Base-by-base conservation (phyloP, 2,888 invertebrate species). In the Phlogophora meticulosa region DNA sequence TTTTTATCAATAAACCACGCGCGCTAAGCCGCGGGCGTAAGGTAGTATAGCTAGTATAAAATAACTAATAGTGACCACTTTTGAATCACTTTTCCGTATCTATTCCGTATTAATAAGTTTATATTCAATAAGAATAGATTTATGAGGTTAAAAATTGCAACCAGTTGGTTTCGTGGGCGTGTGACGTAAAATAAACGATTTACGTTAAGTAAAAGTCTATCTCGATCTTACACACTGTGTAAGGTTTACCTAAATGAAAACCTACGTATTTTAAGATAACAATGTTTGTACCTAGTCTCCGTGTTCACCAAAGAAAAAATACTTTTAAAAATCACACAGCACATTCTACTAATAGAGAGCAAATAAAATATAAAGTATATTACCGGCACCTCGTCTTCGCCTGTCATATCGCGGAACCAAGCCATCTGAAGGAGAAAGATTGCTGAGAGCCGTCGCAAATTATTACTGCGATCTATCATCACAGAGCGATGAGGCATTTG, bases 381-480 rank as follows among this genome's bases (percentile, higher is more conserved):
- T 74, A 74, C 64, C 10, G 11, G 7, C n/a, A 52, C 32, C 17
- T 63, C 17, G 34, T 53, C 40, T 40, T 13, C 17, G 22, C 34
- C 52, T 70, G 71, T 63, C 72, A 71, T 22, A 51, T 70, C 62
- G 10, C 4, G 38, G 40, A 76, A 70, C 38, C 40, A 76, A 56
- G 28, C 28, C 10, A 13, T 32, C 43, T 22, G 63, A 58, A 63
- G 57, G 36, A 45, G 63, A 71, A 71, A 53, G 48, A 73, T 76
- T 36, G 53, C 57, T 10, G 15, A 40, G 69, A 46, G 28, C 40
- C 43, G 40, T 61, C 51, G 52, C 32, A 17, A 65, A 52, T 61
- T 34, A 70, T 65, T 68, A 59, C 56, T 20, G 64, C 40, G 34
- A 77, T 81, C 65, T 55, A 65, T 72, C 71, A 78, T 53, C 38